A percentile compares a stretch with the other conserved stretches of the same genome.
These are phyloP conservation scores for Chymomyza procnemis DNA, from an alignment of 2,888 invertebrate species.

Conservation along the genomic window DNA sequence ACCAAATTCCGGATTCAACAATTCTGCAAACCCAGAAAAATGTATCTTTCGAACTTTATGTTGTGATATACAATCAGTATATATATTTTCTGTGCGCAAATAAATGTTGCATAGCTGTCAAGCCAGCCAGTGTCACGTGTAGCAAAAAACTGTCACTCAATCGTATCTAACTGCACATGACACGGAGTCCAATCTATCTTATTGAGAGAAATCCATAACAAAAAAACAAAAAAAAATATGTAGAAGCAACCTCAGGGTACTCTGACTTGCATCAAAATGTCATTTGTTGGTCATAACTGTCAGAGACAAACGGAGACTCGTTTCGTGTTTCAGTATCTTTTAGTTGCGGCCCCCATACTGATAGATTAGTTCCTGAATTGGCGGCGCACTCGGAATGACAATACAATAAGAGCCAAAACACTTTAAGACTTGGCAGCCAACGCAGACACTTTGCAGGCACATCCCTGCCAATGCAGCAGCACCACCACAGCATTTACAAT, in stretches of 20 bases:
- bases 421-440: conserved; percentile 22
- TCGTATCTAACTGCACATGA: neutral
- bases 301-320: conserved; percentile 28
- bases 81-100: no score
- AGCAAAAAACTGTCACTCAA: neutral
- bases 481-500: neutral
- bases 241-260: neutral
- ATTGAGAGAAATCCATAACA: no score
- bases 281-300: conserved; percentile 50
- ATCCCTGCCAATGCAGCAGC: neutral
- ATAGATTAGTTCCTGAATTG: conserved; percentile 49
- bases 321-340: conserved; percentile 11
- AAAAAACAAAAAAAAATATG: neutral
- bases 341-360: conserved; percentile 34
- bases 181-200: neutral
- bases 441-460: conserved; percentile 26
- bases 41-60: no score
- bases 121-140: neutral
- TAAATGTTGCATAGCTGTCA: neutral
- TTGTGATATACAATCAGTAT: no score
- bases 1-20: no score
- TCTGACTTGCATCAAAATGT: neutral
- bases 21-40: no score
- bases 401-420: conserved; percentile 31
- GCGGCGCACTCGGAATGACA: conserved; percentile 26